Evolutionary conservation across 2,888 invertebrate genomes (phyloP), one percentile per base, ranked within the genome.

Genomic region (Acanthoscelides obtectus): DNA sequence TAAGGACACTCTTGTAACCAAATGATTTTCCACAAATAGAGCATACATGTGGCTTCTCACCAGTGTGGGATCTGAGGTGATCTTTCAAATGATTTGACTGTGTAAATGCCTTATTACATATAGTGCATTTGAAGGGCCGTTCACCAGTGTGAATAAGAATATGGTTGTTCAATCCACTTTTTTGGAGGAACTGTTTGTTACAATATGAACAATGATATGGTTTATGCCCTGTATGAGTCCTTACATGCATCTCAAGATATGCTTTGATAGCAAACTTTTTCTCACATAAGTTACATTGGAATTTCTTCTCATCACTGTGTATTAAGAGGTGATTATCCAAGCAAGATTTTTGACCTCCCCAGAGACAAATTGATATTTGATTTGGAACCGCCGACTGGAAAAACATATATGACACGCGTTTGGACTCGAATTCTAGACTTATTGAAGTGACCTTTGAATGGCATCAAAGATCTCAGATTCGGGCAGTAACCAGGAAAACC

Each of bases 1-100:
- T 86, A 81, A 85, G 83, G 70, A 85, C 86, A 66, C 86, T 85
- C 45, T 83, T 83, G 1, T 85, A 83, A 0, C 86, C 83, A 75
- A 87, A 87, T 72, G 81, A 83, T 73, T 78, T 79, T 20, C 77
- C 74, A 73, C 79, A 79, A 72, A 73, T 77, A 0, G 75, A 75
- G 69, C 79, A 79, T 69, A 73, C 66, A 70, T 75, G 78, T 0
- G 82, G 82, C 45, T 80, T 78, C 75, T 82, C 82, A 12, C 82
- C 82, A 70, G 79, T 82, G 71, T 83, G 83, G 1, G 80, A 81
- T 63, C 81, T 76, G 71, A 78, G 72, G 68, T 83, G 83, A 70
- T 82, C 81, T 70, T 80, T 82, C 25, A 83, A 75, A 75, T 82
- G 81, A 22, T 81, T 78, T 17, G 80, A 74, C 73, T 82, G 82